phyloP scores from a whole-genome alignment of 1,140 invertebrate species.

The honey bee (Apis mellifera) region DNA sequence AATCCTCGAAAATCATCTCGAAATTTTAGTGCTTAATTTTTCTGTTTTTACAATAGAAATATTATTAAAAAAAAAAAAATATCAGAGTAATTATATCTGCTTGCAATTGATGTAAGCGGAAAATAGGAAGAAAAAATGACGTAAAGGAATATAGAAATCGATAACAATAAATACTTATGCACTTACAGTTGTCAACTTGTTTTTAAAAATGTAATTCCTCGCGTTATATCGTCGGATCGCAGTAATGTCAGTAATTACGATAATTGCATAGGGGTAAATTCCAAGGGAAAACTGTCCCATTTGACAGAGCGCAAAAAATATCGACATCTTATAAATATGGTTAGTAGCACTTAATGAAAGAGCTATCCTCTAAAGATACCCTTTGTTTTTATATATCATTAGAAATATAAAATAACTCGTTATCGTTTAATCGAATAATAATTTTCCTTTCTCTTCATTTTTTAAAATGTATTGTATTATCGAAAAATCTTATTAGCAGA shows the following conservation, averaged over 20 bases:
- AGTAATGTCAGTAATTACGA: not conserved
- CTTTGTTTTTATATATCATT: not conserved
- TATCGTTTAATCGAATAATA: no score
- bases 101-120: no score
- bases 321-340: accelerated
- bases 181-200: no score
- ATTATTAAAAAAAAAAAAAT: no score
- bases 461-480: not conserved
- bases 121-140: accelerated
- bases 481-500: accelerated
- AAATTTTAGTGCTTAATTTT: no score
- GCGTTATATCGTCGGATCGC: not conserved
- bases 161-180: not conserved
- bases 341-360: not conserved
- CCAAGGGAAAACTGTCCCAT: accelerated
- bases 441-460: not conserved
- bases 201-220: not conserved
- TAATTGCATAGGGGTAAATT: not conserved
- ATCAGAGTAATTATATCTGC: no score
- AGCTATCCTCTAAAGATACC: not conserved
- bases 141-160: accelerated
- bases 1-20: no score
- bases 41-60: no score
- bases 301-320: accelerated
- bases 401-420: no score